Percentiles rank a stretch among this genome's conserved stretches.
These are phyloP conservation scores for Hoplodrina ambigua DNA, from an alignment of 2,888 invertebrate genomes.

Conservation along the genomic window DNA sequence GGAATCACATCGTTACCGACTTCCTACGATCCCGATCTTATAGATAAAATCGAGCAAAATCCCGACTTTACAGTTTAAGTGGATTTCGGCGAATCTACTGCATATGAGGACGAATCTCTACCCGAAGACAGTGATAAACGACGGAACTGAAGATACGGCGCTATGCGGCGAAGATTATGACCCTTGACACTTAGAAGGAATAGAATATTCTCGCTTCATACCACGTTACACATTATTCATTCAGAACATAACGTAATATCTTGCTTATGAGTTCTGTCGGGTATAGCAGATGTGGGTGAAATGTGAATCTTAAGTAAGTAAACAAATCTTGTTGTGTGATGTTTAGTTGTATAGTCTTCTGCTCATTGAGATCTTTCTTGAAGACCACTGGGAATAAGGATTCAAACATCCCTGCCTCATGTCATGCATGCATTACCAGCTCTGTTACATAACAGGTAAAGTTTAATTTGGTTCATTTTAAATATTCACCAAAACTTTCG, in stretches of 20 bases:
- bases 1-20: conserved; percentile 10
- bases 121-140: conserved; percentile 48
- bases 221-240: conserved; percentile 53
- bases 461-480: neutral
- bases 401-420: conserved; percentile 97
- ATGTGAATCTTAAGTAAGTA: conserved; percentile 38
- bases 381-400: neutral
- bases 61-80: conserved; percentile 26
- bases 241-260: conserved; percentile 42
- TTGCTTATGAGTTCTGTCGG: conserved; percentile 42
- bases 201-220: conserved; percentile 45
- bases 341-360: neutral
- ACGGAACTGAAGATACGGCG: conserved; percentile 18
- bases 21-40: conserved; percentile 20
- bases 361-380: neutral
- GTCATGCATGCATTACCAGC: conserved; percentile 98
- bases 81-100: conserved; percentile 24
- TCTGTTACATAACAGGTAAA: conserved; percentile 95
- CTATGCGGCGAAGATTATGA: conserved; percentile 36
- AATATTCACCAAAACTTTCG: too few species aligned
- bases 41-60: conserved; percentile 23
- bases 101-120: conserved; percentile 35
- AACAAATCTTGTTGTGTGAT: conserved; percentile 13
- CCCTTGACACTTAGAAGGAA: conserved; percentile 37
- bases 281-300: conserved; percentile 36